Base-by-base conservation (phyloP, 2,888 invertebrate genomes). In the Tolmerus cingulatus region DNA sequence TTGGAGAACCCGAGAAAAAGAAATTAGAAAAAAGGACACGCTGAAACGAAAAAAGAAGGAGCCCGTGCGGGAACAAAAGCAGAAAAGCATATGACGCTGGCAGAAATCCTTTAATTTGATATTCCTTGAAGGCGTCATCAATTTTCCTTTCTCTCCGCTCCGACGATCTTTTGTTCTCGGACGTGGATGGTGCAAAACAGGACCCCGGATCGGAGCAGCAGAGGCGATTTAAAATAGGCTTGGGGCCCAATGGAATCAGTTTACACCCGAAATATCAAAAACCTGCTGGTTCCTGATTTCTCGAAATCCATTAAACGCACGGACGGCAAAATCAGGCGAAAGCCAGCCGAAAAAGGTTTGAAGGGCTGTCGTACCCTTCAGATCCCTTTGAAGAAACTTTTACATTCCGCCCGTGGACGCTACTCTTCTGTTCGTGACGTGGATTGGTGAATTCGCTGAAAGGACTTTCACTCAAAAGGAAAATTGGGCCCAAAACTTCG, bases 61-160 rank as follows among this genome's bases (percentile, higher is more conserved):
- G 55, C 77, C 46, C 55, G 40, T 76, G 46, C 30, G 82, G 85
- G 76, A 82, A 84, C 55, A 81, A 86, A 82, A 74, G 76, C 43
- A 74, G 81, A 86, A 88, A 88, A 89, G 87, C 89, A 89, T 89
- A 89, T 89, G 89, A 89, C 89, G 89, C 86, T 89, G 86, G 89
- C 87, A 88, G 86, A 89, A 89, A 89, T 89, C 89, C 89, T 89
- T 89, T 89, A 89, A 89, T 89, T 88, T 89, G 88, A 88, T 88
- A 89, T 88, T 89, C 88, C 89, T 89, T 87, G 66, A 87, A 88
- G 88, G 87, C 89, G 85, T 88, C 88, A 87, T 88, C 87, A 78
- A 87, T 87, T 88, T 88, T 88, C 86, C 87, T 88, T 85, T 88
- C 74, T 81, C 87, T 76, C 46, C 81, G 74, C 46, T 34, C 51